Base-by-base conservation (phyloP, 2,888 invertebrate species). In the Nymphalis polychloros region DNA sequence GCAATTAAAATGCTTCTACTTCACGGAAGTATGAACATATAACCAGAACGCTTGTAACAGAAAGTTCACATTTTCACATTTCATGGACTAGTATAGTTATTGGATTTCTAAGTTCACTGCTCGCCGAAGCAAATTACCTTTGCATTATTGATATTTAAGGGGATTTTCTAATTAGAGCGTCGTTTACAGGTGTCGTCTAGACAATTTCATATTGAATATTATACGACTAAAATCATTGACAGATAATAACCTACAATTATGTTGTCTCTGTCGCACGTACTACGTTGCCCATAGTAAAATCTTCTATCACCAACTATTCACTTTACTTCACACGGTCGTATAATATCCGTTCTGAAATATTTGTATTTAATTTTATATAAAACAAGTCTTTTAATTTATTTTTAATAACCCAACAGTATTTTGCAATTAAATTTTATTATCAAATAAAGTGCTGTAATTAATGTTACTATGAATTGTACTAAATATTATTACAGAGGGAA, bases 1-100 rank as follows among this genome's bases (percentile, higher is more conserved):
- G 86, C 85, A 89, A 91, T 89, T 90, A 90, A 83, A 88, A 87
- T 86, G 84, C 83, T 84, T 84, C 77, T 72, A 77, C 75, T 84
- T 83, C 86, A 88, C 84, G 85, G 84, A 80, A 82, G 76, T 81
- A 76, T 73, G 66, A 71, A 67, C 73, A 71, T 63, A 60, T 57
- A 68, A 63, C 48, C 61, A 65, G 65, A 70, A 52, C 49, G 71
- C 70, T 78, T 80, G 73, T 74, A 76, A 77, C 75, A 68, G 48
- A 73, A 61, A 71, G 62, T 27, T 27, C 61, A 71, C 68, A 67
- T 68, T 66, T 64, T 63, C 52, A 65, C n/a, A 66, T 63, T 50
- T 48, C 20, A 59, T 47, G 41, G 35, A 31, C 19, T 20, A 47
- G 41, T 5, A 16, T 55, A 35, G 7, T 46, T 63, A 68, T 63